Evolutionary conservation across 1,140 invertebrate genomes (phyloP), one percentile per base, ranked within the genome.

Genomic region (Drosophila nebulosa): DNA sequence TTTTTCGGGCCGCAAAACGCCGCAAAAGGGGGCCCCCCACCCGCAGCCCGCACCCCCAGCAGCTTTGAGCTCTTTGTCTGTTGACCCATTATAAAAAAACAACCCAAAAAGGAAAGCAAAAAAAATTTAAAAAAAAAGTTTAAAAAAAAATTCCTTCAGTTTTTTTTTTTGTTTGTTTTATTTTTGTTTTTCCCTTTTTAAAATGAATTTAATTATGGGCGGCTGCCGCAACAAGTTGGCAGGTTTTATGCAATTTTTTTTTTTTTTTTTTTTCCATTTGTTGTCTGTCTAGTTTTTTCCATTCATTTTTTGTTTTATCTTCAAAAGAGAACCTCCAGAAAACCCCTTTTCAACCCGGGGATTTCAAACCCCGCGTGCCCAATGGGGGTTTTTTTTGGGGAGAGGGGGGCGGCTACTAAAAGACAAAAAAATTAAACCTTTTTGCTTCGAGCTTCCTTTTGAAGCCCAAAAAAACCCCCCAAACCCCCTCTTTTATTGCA

Each of bases 81-180:
- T 46, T 46, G 16, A 46, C n/a, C 39, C 16, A 46, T 46, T 46
- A 55, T 16, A 55, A 53, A 55, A 52, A n/a, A 52, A 30, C 14
- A 27, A 32, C 52, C 30, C 27, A 55, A 24, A 52, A 52, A 26
- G n/a, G n/a, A n/a, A n/a, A n/a, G n/a, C n/a, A n/a, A n/a, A n/a
- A n/a, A n/a, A n/a, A n/a, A n/a, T n/a, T n/a, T n/a, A n/a, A n/a
- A n/a, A n/a, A n/a, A 55, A 55, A 18, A 30, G 27, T 55, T n/a
- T n/a, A n/a, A 55, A 55, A 32, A 10, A 10, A 55, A 55, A 55
- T 55, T 55, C 52, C 30, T 55, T 55, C 52, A 55, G 52, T n/a
- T 32, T 55, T 46, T 46, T 46, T 18, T 18, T 18, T 16, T 3
- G 3, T 46, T 6, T 32, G 10, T 46, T 46, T 46, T 9, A 9